Evolutionary conservation across 2,113 vertebrate genomes (phyloP).

Genomic region (Ursus arctos): DNA sequence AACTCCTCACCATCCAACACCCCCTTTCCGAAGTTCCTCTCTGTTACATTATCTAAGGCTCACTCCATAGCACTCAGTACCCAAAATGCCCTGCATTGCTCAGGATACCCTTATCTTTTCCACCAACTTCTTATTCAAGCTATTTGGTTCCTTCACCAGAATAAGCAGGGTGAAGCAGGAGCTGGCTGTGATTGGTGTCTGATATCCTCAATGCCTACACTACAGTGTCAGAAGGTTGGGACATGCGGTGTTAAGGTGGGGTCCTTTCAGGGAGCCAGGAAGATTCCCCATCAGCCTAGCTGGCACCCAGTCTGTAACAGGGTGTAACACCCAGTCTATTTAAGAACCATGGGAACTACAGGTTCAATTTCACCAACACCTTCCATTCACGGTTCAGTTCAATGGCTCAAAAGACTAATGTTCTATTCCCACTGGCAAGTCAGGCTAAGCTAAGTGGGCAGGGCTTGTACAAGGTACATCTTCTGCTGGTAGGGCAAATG

Average conservation of each 20-base stretch:
- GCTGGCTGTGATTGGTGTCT: neutral
- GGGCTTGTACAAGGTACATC: neutral
- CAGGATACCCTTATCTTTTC: neutral
- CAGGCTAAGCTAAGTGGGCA: neutral
- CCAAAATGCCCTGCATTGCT: neutral
- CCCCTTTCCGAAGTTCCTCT: neutral
- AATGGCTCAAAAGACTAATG: neutral
- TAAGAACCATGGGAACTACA: neutral
- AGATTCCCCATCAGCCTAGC: neutral
- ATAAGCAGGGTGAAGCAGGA: neutral
- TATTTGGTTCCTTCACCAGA: neutral
- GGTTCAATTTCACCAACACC: neutral
- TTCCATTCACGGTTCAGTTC: neutral
- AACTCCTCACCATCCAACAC: neutral
- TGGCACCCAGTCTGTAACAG: neutral
- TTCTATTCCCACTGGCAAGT: neutral
- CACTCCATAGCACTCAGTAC: neutral
- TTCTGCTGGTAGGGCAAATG: neutral
- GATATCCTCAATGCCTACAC: neutral
- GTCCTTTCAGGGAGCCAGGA: neutral
- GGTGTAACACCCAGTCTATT: neutral
- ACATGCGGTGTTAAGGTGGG: neutral
- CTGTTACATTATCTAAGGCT: neutral
- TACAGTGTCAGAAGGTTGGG: neutral
- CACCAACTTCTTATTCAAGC: neutral